Conservation (phyloP, 2,888 invertebrate species). For the Phlogophora meticulosa region DNA sequence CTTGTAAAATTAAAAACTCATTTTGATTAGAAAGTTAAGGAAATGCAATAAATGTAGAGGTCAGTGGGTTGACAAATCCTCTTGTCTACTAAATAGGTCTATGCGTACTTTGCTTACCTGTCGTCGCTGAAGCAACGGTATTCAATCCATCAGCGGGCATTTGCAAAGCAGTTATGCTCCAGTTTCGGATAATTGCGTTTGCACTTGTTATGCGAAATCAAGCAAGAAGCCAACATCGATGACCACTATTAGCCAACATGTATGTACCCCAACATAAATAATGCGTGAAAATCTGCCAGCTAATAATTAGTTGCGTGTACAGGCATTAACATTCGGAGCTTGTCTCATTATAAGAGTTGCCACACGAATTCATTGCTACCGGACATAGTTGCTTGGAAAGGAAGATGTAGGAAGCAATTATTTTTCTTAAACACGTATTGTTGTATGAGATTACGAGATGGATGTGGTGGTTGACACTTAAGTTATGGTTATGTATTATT, state of each 20-base stretch:
- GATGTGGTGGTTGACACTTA: conserved; percentile 33
- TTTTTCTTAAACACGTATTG: conserved; percentile 56
- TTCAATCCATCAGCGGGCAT: conserved; percentile 73
- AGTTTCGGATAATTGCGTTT: conserved; percentile 83
- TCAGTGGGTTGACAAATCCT: conserved; percentile 23
- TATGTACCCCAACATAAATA: conserved; percentile 70
- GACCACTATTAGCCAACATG: conserved; percentile 75
- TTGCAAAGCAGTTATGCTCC: conserved; percentile 81
- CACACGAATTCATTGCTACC: conserved; percentile 49
- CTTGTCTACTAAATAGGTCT: conserved; percentile 25
- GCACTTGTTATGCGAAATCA: conserved; percentile 81
- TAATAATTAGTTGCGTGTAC: conserved; percentile 63
- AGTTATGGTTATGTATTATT: conserved; percentile 35
- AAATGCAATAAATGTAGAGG: conserved; percentile 14
- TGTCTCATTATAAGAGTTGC: conserved; percentile 44
- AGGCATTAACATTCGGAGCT: conserved; percentile 59
- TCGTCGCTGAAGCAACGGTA: conserved; percentile 55
- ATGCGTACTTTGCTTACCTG: conserved; percentile 31
- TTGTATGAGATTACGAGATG: conserved; percentile 41
- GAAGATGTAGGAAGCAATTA: conserved; percentile 58
- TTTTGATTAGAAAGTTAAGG: conserved; percentile 34
- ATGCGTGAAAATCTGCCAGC: conserved; percentile 76
- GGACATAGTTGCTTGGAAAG: conserved; percentile 46
- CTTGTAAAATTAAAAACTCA: conserved; percentile 34
- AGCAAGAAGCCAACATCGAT: conserved; percentile 75